Evolutionary conservation across 1,140 invertebrate species (phyloP), one percentile per base, ranked within the genome.

Genomic region (Sitobion miscanthi): DNA sequence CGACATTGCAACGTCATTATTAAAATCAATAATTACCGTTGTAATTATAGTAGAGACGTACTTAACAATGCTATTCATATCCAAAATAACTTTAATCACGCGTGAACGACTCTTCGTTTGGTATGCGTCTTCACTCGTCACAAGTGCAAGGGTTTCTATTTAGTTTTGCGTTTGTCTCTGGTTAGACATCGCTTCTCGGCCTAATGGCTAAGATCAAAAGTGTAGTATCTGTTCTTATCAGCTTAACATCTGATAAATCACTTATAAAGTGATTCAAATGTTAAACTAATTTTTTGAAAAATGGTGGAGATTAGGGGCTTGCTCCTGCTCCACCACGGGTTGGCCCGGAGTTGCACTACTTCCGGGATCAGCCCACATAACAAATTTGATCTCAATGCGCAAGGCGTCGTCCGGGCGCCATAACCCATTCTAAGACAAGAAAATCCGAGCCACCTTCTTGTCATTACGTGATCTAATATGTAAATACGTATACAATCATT

Each of bases 201-300:
- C 69, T 21, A 82, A 82, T 82, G 17, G 77, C 77, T 21, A 82
- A 82, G 35, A 82, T 82, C 77, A 82, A 82, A 82, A 38, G 77
- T 38, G 77, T 82, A 82, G 77, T 21, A 82, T 82, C 77, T 82
- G 77, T 82, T 82, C 77, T 82, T 82, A 38, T 82, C 77, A 82
- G 35, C 20, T 82, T 82, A 82, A 82, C 77, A 82, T 82, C 77
- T 82, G 77, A 8, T 82, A 38, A 20, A 82, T 4, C 35, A 6
- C 35, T 82, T 38, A 82, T 0, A 1, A 2, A 38, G n/a, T 17
- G 35, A 17, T 82, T 35, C 77, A 35, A 21, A 82, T 82, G 77
- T 82, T 82, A 38, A 82, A 21, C 77, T 82, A 82, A 82, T 82
- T 38, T 82, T 82, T 82, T 0, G 7, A 82, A 38, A 1, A 1